Conservation (phyloP, 2,888 invertebrate genomes). For the Agrochola macilenta region DNA sequence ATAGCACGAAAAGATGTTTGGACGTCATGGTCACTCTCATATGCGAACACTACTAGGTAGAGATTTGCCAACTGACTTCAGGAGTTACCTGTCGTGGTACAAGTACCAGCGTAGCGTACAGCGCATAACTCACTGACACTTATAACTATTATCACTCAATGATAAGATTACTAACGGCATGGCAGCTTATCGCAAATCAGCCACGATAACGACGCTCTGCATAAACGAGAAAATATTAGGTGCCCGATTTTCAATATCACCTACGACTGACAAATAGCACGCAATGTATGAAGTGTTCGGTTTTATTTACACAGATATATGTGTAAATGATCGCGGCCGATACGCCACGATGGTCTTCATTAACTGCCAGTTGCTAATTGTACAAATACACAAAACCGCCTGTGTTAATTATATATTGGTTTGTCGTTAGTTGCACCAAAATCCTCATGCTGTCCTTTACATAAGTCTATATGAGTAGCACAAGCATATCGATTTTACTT, state of each 20-base stretch:
- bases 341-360: constrained; percentile 61
- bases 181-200: constrained; percentile 89
- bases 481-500: constrained; percentile 24
- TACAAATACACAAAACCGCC: constrained; percentile 67
- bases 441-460: constrained; percentile 14
- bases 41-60: constrained; percentile 70
- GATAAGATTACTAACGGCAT: constrained; percentile 89
- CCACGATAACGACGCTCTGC: constrained; percentile 84
- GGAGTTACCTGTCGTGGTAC: constrained; percentile 81
- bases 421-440: constrained; percentile 34
- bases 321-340: constrained; percentile 61
- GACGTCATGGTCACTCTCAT: constrained; percentile 81
- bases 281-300: constrained; percentile 43
- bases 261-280: constrained; percentile 60
- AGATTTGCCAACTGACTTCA: constrained; percentile 77
- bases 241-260: constrained; percentile 77
- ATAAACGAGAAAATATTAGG: constrained; percentile 81
- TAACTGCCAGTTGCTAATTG: constrained; percentile 69
- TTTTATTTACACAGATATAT: constrained; percentile 63
- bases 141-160: constrained; percentile 89
- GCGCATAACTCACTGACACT: constrained; percentile 89
- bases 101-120: constrained; percentile 82
- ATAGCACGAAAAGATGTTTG: constrained; percentile 77
- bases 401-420: constrained; percentile 62
- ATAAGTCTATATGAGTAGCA: constrained; percentile 6